phyloP scores from a whole-genome alignment of 1,140 invertebrate species.

The Papilio polyxenes region DNA sequence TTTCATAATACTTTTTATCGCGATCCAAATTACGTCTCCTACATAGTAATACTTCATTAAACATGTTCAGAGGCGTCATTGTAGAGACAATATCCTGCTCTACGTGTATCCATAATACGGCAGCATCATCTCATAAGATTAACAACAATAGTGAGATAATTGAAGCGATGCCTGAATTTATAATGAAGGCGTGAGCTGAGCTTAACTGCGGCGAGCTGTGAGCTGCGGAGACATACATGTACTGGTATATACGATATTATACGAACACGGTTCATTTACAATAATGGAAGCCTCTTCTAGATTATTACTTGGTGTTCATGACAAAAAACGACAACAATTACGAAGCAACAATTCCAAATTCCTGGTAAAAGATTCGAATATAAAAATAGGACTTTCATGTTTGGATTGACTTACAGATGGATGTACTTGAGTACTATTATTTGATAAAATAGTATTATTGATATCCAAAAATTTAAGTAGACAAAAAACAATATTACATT shows the following conservation, averaged over 20 bases:
- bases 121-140: slow-evolving; percentile 38
- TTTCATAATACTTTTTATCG: no score
- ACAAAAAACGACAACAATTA: background rate
- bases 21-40: no score
- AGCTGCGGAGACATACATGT: background rate
- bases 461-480: no score
- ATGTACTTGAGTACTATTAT: no score
- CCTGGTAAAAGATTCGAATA: background rate
- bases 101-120: slow-evolving; percentile 25
- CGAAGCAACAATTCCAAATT: background rate
- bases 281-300: background rate
- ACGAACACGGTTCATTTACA: background rate
- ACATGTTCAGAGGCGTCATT: slow-evolving; percentile 13
- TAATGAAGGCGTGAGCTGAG: slow-evolving; percentile 29
- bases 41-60: background rate
- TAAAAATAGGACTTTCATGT: background rate
- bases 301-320: background rate
- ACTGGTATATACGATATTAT: background rate
- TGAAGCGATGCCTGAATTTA: slow-evolving; percentile 41
- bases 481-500: background rate
- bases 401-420: no score
- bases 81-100: background rate
- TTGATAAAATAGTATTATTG: no score
- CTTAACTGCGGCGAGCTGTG: slow-evolving; percentile 8
- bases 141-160: slow-evolving; percentile 41